Base-by-base conservation (phyloP, 1,140 invertebrate species). In the Drosophila lowei region DNA sequence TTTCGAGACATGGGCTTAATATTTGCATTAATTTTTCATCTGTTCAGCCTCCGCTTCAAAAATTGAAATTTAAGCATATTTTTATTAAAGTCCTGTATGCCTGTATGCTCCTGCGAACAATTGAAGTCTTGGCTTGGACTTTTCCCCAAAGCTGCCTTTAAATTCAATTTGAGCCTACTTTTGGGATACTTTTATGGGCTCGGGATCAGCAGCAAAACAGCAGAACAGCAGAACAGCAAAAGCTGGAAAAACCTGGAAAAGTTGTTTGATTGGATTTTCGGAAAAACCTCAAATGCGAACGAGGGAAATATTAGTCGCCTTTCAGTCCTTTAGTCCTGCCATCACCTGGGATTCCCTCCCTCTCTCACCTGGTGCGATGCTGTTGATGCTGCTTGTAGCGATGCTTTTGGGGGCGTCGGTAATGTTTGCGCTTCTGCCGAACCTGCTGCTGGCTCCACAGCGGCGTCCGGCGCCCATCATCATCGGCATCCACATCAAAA, bases 391-490 rank as follows among this genome's bases (percentile, higher is more conserved):
- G 81, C 61, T 78, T 86, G 66, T 75, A 86, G 48, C 81, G 83
- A 58, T 86, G 81, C 46, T 81, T 81, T 59, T 81, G 78, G 30
- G 63, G 50, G 41, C 83, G 84, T 66, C 71, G 75, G 77, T 79
- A 83, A 63, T 77, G 83, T 67, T 77, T 89, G 46, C 84, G 84
- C 59, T 88, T 88, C 55, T 89, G 78, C 28, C 83, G 44, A n/a
- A 18, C 18, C 18, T 61, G 78, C 18, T 44, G 44, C 25, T 53
- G 66, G n/a, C 23, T 18, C 23, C 52, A 44, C 7, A 6, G 21
- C 50, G 9, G 9, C 34, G 34, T 4, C 9, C 34, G 11, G 11
- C 11, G 30, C 25, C 54, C 67, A 52, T 59, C 59, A 50, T 44
- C 44, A 6, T 25, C 23, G 5, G 23, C 23, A 25, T 25, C 34